Percentiles rank a stretch among this genome's conserved stretches.
These are phyloP conservation scores for Enoplosus armatus DNA, from an alignment of 2,797 vertebrate genomes.

Conservation along the genomic window DNA sequence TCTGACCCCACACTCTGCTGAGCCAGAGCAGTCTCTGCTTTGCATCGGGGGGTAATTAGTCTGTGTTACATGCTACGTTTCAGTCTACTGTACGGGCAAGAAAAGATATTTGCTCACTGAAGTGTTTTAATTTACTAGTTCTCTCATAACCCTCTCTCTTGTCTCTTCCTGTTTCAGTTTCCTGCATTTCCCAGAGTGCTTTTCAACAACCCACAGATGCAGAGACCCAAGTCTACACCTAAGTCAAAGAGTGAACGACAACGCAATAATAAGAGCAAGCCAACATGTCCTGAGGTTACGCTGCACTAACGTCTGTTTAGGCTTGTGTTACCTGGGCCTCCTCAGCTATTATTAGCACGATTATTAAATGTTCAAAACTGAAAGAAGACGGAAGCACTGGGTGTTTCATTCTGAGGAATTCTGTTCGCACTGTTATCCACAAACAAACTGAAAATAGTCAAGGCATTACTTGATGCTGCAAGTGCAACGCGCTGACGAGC, in stretches of 20 bases:
- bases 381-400: not conserved
- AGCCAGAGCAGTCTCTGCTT: not conserved
- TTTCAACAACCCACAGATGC: not conserved
- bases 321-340: not conserved
- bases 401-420: not conserved
- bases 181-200: not conserved
- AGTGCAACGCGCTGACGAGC: not conserved
- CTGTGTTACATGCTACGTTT: not conserved
- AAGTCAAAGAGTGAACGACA: not conserved
- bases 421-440: no score
- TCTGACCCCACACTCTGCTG: not conserved
- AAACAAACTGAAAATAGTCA: not conserved
- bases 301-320: not conserved
- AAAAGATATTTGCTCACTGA: slow-evolving; percentile 9
- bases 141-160: not conserved
- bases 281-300: not conserved
- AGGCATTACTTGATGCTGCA: not conserved
- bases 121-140: slow-evolving; percentile 10
- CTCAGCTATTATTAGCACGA: not conserved
- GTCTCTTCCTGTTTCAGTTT: not conserved
- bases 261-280: not conserved
- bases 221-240: no score
- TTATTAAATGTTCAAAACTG: not conserved
- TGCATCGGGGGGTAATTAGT: not conserved
- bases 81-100: not conserved